These are phyloP conservation scores for Formica selysi DNA, from an alignment of 1,140 invertebrate genomes.

Conservation along the genomic window DNA sequence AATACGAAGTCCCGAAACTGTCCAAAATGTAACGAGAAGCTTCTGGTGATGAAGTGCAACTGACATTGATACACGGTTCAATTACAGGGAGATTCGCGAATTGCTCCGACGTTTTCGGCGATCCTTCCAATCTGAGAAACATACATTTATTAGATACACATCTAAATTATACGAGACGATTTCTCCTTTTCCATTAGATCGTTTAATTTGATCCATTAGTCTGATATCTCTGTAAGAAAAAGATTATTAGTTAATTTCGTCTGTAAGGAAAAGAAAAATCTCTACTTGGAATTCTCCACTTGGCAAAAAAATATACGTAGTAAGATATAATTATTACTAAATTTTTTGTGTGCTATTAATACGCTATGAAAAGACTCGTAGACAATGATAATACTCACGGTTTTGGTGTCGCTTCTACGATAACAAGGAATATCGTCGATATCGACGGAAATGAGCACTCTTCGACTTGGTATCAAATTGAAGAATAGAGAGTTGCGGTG, in stretches of 20 bases:
- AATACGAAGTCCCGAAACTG: constrained; percentile 19
- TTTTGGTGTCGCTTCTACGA: not conserved
- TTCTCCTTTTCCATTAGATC: constrained; percentile 6
- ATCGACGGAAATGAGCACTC: not conserved
- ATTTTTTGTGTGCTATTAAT: not conserved
- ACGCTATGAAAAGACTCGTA: not conserved
- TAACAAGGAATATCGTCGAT: constrained; percentile 1
- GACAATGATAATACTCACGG: not conserved
- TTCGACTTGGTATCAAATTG: constrained; percentile 21
- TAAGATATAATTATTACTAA: not conserved
- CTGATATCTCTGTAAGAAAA: not conserved
- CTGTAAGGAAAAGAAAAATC: not conserved
- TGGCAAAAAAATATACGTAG: not conserved
- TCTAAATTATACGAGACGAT: not conserved
- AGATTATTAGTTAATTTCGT: too few species aligned
- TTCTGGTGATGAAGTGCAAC: constrained; percentile 40
- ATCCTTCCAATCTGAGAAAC: not conserved
- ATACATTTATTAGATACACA: not conserved
- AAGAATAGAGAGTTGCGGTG: constrained; percentile 40
- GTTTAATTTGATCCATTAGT: not conserved
- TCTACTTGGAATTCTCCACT: not conserved
- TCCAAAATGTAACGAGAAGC: constrained; percentile 15
- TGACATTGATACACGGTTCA: constrained; percentile 54
- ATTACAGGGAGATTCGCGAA: constrained; percentile 33
- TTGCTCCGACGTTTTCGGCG: constrained; percentile 39